Conservation (phyloP, 2,797 vertebrate genomes). For the Anas acuta region DNA sequence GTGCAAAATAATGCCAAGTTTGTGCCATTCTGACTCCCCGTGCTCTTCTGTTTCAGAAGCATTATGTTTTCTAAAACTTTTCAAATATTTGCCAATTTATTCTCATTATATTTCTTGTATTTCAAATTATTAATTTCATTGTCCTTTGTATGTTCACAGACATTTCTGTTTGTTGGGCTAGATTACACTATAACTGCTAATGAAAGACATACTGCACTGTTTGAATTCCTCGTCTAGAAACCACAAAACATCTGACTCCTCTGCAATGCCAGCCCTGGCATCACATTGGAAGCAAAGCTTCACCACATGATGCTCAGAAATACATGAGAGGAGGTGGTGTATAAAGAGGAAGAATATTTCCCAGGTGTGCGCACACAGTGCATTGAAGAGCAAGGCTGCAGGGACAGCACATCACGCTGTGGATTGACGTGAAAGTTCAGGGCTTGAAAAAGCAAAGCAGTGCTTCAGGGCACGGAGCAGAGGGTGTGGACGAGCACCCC, state of each 20-base stretch:
- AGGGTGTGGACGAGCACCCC: not conserved
- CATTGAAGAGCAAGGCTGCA: not conserved
- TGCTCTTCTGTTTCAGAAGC: not conserved
- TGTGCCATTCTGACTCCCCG: not conserved
- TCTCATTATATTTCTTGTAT: not conserved
- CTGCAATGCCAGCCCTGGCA: not conserved
- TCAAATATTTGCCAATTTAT: not conserved
- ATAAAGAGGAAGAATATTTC: not conserved
- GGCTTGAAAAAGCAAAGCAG: rapidly evolving
- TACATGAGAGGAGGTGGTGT: not conserved
- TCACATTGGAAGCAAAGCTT: not conserved
- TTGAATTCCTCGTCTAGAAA: not conserved
- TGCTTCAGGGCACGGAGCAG: not conserved
- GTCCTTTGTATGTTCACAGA: not conserved
- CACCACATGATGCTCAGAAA: not conserved
- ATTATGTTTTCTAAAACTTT: not conserved
- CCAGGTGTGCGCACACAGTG: rapidly evolving
- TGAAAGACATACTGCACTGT: not conserved
- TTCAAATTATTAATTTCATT: not conserved
- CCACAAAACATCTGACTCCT: not conserved
- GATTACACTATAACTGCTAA: not conserved
- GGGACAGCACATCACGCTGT: rapidly evolving
- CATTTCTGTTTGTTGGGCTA: not conserved
- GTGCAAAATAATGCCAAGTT: not conserved
- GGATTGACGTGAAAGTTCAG: not conserved